Evolutionary conservation across 2,113 vertebrate species (phyloP).

Genomic region (Polypterus bichir): DNA sequence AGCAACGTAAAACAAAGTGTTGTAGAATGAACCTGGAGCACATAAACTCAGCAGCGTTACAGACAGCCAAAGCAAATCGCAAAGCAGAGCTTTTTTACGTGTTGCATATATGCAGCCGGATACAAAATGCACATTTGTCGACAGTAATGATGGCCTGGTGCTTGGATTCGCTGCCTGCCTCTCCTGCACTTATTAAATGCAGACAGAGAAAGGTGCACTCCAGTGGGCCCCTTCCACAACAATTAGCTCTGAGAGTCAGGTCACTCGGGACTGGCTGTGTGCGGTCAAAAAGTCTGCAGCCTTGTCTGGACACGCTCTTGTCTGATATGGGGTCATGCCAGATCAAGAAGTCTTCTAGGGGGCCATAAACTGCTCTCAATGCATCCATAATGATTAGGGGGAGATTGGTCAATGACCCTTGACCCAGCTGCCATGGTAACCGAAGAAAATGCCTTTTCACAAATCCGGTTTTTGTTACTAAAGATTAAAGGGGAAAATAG

Average conservation of each 20-base stretch:
- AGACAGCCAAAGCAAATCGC: neutral
- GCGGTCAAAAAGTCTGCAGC: conserved; percentile 25
- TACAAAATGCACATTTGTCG: neutral
- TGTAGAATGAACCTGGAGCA: neutral
- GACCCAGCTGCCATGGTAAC: conserved; percentile 23
- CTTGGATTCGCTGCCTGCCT: neutral
- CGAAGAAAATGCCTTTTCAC: neutral
- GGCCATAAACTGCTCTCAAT: conserved; percentile 26
- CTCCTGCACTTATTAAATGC: neutral
- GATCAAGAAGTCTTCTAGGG: conserved; percentile 28
- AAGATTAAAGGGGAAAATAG: no score
- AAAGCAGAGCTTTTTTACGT: neutral
- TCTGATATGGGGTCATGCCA: conserved; percentile 24
- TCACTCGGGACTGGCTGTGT: neutral
- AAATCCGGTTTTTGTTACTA: no score
- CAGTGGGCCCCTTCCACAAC: conserved; percentile 6
- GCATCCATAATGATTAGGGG: conserved; percentile 4
- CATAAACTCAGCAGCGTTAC: neutral
- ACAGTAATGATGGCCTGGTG: neutral
- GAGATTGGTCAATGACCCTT: conserved; percentile 33
- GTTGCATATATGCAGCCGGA: neutral
- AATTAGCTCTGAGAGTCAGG: neutral
- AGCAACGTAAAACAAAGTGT: no score
- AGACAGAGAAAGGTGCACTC: conserved; percentile 3
- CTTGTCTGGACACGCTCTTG: conserved; percentile 9